These are phyloP conservation scores for Nemoura dubitans DNA, from an alignment of 2,888 invertebrate genomes.

Conservation along the genomic window DNA sequence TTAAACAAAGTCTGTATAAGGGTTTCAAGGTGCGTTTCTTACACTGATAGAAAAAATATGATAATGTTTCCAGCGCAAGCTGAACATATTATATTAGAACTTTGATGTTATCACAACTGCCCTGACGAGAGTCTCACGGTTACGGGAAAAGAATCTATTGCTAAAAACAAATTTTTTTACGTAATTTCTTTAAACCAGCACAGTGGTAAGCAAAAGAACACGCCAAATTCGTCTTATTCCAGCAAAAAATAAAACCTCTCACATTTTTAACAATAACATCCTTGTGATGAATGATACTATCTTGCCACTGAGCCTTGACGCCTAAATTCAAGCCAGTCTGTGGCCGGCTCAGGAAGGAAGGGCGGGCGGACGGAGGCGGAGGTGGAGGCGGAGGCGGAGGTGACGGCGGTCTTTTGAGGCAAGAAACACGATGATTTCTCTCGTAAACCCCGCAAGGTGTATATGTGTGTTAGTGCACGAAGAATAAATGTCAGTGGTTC, in stretches of 20 bases:
- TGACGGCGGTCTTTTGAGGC: too few species aligned
- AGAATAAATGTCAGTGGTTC: constrained; percentile 18
- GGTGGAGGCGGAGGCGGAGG: too few species aligned
- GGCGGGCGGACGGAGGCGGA: not conserved
- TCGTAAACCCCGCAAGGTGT: not conserved
- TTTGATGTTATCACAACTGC: too few species aligned
- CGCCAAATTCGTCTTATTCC: not conserved
- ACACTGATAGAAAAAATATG: too few species aligned
- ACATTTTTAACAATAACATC: not conserved
- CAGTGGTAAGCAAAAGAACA: not conserved
- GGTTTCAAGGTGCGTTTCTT: too few species aligned
- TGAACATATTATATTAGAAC: too few species aligned
- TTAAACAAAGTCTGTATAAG: too few species aligned
- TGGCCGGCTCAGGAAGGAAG: not conserved
- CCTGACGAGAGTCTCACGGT: too few species aligned
- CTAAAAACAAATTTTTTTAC: too few species aligned
- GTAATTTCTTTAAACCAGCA: not conserved
- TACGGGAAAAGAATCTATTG: too few species aligned
- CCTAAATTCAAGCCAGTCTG: not conserved
- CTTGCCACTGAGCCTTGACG: not conserved
- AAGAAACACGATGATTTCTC: constrained; percentile 13
- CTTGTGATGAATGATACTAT: not conserved
- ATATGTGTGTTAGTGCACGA: not conserved
- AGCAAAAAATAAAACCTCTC: not conserved
- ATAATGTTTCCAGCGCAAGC: too few species aligned